Evolutionary conservation across 2,113 vertebrate species (phyloP).

Genomic region (Fregetta grallaria): DNA sequence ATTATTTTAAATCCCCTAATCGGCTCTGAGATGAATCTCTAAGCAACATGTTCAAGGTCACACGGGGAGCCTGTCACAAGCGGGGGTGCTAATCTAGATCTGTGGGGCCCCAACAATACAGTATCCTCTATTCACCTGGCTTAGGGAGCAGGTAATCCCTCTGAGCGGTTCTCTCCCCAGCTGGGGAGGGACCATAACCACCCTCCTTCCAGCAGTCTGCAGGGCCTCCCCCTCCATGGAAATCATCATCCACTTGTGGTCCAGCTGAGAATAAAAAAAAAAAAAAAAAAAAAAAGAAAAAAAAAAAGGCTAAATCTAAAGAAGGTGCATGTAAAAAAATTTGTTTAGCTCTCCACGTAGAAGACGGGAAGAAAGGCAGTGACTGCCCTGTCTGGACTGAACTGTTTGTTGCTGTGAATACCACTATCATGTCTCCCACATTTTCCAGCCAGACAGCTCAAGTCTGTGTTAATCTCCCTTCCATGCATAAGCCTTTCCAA

Average conservation of each 20-base stretch:
- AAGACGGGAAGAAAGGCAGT: neutral
- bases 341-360: neutral
- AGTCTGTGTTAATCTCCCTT: slow-evolving; percentile 8
- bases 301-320: neutral
- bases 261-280: neutral
- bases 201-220: neutral
- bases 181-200: neutral
- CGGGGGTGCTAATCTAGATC: neutral
- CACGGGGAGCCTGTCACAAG: neutral
- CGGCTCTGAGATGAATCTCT: slow-evolving; percentile 35
- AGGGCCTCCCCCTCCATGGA: neutral
- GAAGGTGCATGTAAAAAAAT: neutral
- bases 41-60: neutral
- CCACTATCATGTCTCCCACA: neutral
- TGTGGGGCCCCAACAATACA: neutral
- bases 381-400: neutral
- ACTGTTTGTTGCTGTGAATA: neutral
- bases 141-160: neutral
- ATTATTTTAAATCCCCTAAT: slow-evolving; percentile 53
- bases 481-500: slow-evolving; percentile 16
- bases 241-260: neutral
- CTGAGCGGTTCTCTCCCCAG: neutral
- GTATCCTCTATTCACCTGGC: neutral
- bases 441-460: neutral
- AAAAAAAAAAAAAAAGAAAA: too few species aligned